Conservation (phyloP, 1,140 invertebrate genomes). For the Brachionus paranguensis region DNA sequence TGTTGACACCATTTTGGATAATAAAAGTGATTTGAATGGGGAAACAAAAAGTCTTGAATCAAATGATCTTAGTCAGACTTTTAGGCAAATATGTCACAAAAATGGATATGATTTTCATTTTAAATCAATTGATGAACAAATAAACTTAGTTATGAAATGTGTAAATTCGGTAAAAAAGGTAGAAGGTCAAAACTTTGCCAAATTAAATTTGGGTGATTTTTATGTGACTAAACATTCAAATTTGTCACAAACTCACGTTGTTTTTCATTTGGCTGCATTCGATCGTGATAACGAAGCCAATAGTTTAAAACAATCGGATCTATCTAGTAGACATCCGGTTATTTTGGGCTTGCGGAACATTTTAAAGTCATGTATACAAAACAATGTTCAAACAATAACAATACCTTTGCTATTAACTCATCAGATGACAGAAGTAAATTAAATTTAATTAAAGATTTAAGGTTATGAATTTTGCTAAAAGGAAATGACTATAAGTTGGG, state of each 20-base stretch:
- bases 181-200: constrained; percentile 2
- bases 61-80: not conserved
- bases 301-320: constrained; percentile 70
- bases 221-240: constrained; percentile 92
- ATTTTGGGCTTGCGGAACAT: constrained; percentile 89
- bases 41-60: constrained; percentile 59
- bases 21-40: constrained; percentile 66
- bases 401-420: constrained; percentile 84
- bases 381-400: constrained; percentile 85
- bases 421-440: constrained; percentile 73
- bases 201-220: constrained; percentile 74
- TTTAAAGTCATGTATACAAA: constrained; percentile 81
- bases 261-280: constrained; percentile 80
- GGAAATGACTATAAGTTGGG: constrained; percentile 93
- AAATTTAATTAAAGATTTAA: not conserved
- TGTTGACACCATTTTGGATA: constrained; percentile 69
- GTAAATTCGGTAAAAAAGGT: not conserved
- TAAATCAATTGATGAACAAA: constrained; percentile 73
- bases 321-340: constrained; percentile 89
- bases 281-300: constrained; percentile 42
- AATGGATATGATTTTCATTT: constrained; percentile 74
- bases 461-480: not conserved
- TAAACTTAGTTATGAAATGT: constrained; percentile 57
- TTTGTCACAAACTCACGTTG: constrained; percentile 80
- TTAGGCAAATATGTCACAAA: constrained; percentile 22